These are phyloP conservation scores for Bryconaethiops microstoma DNA, from an alignment of 2,797 vertebrate genomes.

Conservation along the genomic window DNA sequence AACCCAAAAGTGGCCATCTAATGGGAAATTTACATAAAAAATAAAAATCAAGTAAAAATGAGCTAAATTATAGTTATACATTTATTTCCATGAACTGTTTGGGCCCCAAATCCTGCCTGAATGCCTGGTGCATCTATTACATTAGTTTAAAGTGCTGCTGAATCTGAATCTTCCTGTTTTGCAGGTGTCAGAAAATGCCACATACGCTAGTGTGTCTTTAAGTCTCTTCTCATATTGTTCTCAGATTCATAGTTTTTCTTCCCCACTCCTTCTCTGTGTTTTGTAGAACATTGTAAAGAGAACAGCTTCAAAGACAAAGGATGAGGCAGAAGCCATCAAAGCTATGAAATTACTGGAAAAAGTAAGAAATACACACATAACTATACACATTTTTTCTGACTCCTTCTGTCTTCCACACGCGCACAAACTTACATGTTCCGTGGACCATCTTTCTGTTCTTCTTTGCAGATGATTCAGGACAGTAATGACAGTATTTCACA, in stretches of 20 bases:
- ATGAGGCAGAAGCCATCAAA: conserved; percentile 89
- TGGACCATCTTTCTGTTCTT: background rate
- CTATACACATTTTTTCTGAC: background rate
- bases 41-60: background rate
- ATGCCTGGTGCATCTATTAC: too few species aligned
- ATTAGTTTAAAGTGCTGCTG: too few species aligned
- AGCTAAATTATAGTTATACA: too few species aligned
- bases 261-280: background rate
- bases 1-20: background rate
- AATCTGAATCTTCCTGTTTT: too few species aligned
- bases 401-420: background rate
- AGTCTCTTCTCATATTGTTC: background rate
- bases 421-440: too few species aligned
- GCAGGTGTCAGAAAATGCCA: background rate
- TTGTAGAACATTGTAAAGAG: conserved; percentile 94
- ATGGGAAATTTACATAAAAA: background rate
- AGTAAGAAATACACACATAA: conserved; percentile 63
- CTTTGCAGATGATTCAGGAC: conserved; percentile 87
- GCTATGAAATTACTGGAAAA: conserved; percentile 88
- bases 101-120: too few species aligned
- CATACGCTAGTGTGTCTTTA: background rate
- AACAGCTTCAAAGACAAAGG: conserved; percentile 82
- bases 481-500: conserved; percentile 93
- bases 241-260: background rate
- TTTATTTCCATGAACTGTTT: too few species aligned